Evolutionary conservation across 2,113 vertebrate species (phyloP).

Genomic region (Isichthys henryi): DNA sequence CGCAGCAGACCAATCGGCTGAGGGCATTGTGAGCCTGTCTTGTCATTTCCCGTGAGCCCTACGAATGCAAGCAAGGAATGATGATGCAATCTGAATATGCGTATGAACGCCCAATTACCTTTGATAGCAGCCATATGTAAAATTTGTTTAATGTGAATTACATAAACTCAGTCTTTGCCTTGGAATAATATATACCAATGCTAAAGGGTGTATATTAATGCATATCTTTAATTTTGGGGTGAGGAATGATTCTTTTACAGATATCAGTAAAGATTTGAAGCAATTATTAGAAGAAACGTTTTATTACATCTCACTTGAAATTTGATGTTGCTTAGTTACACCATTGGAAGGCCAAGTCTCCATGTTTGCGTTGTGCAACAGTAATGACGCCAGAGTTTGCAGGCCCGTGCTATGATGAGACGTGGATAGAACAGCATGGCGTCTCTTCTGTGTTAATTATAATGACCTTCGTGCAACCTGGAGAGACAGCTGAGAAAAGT

Average conservation of each 20-base stretch:
- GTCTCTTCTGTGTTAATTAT: conserved; percentile 35
- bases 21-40: conserved; percentile 6
- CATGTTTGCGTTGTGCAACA: background rate
- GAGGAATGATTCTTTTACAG: background rate
- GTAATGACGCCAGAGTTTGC: background rate
- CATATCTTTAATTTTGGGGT: background rate
- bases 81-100: conserved; percentile 16
- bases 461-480: conserved; percentile 45
- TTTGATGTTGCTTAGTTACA: background rate
- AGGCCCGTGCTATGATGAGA: background rate
- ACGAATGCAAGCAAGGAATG: background rate
- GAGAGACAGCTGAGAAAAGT: conserved; percentile 29
- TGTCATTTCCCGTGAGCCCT: background rate
- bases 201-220: background rate
- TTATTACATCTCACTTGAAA: background rate
- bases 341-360: background rate
- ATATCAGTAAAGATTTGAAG: background rate
- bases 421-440: background rate
- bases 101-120: background rate
- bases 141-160: background rate
- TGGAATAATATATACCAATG: background rate
- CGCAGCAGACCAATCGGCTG: conserved; percentile 50
- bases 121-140: conserved; percentile 21
- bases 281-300: background rate
- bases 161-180: background rate